Percentiles rank a stretch among this genome's conserved stretches.
phyloP scores from a whole-genome alignment of 2,797 vertebrate species.

The Rhinophrynus dorsalis region DNA sequence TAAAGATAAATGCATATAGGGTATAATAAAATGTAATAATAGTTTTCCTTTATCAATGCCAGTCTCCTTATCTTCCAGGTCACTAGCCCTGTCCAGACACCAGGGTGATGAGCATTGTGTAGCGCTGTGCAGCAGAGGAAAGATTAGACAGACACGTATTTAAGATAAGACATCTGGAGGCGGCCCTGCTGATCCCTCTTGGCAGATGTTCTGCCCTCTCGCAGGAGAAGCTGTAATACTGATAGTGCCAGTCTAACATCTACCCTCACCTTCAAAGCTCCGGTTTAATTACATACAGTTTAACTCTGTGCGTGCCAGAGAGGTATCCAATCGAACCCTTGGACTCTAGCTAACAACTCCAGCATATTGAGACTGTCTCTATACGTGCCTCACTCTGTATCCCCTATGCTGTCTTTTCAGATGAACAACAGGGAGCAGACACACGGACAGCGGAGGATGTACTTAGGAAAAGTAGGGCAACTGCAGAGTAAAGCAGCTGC shows the following conservation, averaged over 20 bases:
- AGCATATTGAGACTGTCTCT: too few species aligned
- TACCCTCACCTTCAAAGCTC: not conserved
- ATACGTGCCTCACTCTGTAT: too few species aligned
- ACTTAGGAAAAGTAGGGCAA: too few species aligned
- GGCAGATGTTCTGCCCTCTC: conserved; percentile 29
- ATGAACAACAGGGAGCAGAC: too few species aligned
- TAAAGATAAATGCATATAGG: not conserved
- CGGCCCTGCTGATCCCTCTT: not conserved
- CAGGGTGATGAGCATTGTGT: not conserved
- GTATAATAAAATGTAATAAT: not conserved
- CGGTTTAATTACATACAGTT: not conserved
- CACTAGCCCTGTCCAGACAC: not conserved
- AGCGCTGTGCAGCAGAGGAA: conserved; percentile 2
- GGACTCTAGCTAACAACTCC: too few species aligned
- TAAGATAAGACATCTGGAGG: conserved; percentile 25
- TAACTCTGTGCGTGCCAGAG: not conserved
- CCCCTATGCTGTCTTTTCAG: too few species aligned
- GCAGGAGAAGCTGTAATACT: conserved; percentile 9
- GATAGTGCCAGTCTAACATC: not conserved
- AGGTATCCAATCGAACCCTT: too few species aligned
- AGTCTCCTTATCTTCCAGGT: not conserved
- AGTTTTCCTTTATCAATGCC: not conserved
- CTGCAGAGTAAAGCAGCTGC: too few species aligned
- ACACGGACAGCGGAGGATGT: too few species aligned
- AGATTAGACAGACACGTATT: conserved; percentile 14